Conservation (phyloP, 2,797 vertebrate genomes). For the Chelonia mydas region DNA sequence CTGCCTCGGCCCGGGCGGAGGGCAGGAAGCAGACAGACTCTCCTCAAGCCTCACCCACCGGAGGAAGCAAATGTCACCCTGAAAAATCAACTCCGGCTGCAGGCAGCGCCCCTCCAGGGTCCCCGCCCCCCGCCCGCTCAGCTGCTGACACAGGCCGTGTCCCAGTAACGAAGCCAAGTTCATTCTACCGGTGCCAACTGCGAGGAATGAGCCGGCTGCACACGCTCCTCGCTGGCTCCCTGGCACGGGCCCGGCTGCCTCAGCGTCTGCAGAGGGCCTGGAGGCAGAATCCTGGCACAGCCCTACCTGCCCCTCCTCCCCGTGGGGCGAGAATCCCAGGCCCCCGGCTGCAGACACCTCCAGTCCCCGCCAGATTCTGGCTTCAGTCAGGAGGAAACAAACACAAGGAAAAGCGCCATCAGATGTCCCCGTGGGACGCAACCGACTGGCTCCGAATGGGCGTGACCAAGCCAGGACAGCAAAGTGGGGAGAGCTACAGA, state of each 20-base stretch:
- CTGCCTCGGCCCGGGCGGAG: background rate
- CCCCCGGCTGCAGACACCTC: accelerated
- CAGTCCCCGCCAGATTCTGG: background rate
- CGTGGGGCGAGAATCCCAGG: background rate
- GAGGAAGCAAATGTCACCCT: background rate
- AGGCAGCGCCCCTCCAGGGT: background rate
- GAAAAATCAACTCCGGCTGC: accelerated
- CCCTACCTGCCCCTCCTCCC: too few relatives aligned
- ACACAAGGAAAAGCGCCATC: background rate
- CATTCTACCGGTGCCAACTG: background rate
- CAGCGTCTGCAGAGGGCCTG: background rate
- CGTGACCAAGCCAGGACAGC: conserved; percentile 74
- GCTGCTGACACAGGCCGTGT: background rate
- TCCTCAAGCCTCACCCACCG: background rate
- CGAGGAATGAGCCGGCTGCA: background rate
- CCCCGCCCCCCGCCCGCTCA: accelerated
- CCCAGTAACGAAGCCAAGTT: background rate
- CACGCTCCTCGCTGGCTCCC: background rate
- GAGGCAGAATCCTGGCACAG: background rate
- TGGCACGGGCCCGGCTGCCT: background rate
- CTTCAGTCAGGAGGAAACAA: background rate
- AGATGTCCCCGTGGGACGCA: background rate
- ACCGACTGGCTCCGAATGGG: background rate
- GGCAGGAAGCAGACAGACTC: background rate
- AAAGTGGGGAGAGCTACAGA: conserved; percentile 30